Percentiles rank a stretch among this genome's conserved stretches.
Conservation (phyloP, 2,888 invertebrate species). For the Thelaira solivaga region DNA sequence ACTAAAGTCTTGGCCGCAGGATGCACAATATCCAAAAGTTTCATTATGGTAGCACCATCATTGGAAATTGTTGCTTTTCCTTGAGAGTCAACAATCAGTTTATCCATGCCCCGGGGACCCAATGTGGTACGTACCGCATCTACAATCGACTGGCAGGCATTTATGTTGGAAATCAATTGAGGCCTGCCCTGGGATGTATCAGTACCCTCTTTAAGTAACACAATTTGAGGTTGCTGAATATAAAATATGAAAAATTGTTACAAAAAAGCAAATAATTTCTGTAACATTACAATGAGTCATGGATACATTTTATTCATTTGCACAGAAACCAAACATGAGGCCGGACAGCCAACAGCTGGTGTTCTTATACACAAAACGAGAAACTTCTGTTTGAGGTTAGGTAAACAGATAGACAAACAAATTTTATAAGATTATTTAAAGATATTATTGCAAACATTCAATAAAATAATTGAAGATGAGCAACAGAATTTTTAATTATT, state of each 20-base stretch:
- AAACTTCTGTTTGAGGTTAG: constrained; percentile 65
- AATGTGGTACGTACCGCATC: constrained; percentile 97
- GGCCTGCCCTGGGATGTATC: constrained; percentile 97
- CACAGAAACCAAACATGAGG: constrained; percentile 63
- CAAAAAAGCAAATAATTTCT: neutral
- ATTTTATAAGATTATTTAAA: neutral
- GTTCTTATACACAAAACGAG: constrained; percentile 51
- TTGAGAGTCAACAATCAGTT: constrained; percentile 92
- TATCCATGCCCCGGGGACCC: constrained; percentile 99
- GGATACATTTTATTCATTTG: constrained; percentile 15
- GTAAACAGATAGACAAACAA: constrained; percentile 38
- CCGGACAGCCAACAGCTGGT: constrained; percentile 23
- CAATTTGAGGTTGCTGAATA: constrained; percentile 97
- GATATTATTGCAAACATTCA: neutral
- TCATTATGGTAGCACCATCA: constrained; percentile 99
- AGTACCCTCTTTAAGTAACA: constrained; percentile 98
- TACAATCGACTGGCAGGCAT: constrained; percentile 95
- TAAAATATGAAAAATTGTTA: neutral
- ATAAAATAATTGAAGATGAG: neutral
- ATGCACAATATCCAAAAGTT: constrained; percentile 97
- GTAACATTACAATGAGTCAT: constrained; percentile 47
- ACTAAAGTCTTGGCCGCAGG: constrained; percentile 98
- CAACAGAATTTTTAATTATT: neutral
- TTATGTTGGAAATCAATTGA: constrained; percentile 97
- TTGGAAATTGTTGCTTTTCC: constrained; percentile 98